These are phyloP conservation scores for Syngnathus scovelli DNA, from an alignment of 2,113 vertebrate species.

Conservation along the genomic window DNA sequence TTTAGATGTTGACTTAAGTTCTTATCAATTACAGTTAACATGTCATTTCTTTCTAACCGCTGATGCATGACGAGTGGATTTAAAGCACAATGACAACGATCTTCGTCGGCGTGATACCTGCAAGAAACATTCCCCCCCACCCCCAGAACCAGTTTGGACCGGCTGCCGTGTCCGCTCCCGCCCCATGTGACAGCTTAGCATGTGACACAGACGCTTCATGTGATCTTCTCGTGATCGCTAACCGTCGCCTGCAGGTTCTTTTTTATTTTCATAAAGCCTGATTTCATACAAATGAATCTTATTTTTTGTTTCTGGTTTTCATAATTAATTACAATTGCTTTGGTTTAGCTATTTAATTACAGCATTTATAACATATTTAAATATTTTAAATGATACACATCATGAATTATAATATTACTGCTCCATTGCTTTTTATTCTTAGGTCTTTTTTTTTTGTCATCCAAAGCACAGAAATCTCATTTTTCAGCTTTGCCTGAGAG, in stretches of 20 bases:
- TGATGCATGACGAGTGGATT: not conserved
- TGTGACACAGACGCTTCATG: constrained; percentile 1
- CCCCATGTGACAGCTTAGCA: not conserved
- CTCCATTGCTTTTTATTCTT: too few relatives aligned
- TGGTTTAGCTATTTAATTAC: not conserved
- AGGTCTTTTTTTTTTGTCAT: not conserved
- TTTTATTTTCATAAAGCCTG: not conserved
- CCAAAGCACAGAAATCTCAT: not conserved
- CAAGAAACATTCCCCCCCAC: not conserved
- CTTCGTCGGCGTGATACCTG: not conserved
- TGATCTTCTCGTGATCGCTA: constrained; percentile 4
- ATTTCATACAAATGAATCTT: not conserved
- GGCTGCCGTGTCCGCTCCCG: not conserved
- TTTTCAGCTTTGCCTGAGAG: not conserved
- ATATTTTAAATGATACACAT: not conserved
- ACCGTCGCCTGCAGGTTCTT: not conserved
- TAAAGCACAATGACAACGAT: not conserved
- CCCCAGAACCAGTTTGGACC: constrained; percentile 1
- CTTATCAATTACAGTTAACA: too few relatives aligned
- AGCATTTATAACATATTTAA: not conserved
- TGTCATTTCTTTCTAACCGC: not conserved
- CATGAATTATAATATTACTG: not conserved
- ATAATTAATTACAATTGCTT: not conserved
- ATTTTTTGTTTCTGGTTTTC: not conserved
- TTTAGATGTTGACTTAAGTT: too few relatives aligned